Evolutionary conservation across 2,888 invertebrate species (phyloP).

Genomic region (Brachyopa scutellaris): DNA sequence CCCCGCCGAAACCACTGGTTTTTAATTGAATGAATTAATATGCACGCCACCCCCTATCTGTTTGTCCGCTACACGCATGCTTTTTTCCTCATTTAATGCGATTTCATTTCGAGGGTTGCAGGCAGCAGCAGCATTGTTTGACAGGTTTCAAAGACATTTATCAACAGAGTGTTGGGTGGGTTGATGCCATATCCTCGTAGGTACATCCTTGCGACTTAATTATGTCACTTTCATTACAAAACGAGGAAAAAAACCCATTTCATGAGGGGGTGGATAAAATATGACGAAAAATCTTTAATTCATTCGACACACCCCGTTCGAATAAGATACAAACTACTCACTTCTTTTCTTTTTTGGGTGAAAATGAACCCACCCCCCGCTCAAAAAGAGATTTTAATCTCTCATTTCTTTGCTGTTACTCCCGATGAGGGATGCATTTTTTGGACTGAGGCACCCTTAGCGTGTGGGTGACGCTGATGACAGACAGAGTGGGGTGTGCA

Average conservation of each 20-base stretch:
- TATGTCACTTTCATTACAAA: slow-evolving; percentile 50
- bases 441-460: slow-evolving; percentile 24
- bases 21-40: slow-evolving; percentile 67
- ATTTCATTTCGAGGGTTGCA: slow-evolving; percentile 36
- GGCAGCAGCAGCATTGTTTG: not conserved
- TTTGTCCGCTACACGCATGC: not conserved
- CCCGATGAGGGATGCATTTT: slow-evolving; percentile 24
- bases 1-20: slow-evolving; percentile 10
- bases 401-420: slow-evolving; percentile 33
- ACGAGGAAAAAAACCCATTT: not conserved
- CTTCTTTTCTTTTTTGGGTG: slow-evolving; percentile 20
- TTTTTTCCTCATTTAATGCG: slow-evolving; percentile 5
- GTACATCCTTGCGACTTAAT: slow-evolving; percentile 58
- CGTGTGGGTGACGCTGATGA: slow-evolving; percentile 42
- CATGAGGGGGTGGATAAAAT: slow-evolving; percentile 27
- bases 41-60: slow-evolving; percentile 40
- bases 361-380: slow-evolving; percentile 22
- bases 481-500: slow-evolving; percentile 20
- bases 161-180: slow-evolving; percentile 6
- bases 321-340: not conserved
- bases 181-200: slow-evolving; percentile 32
- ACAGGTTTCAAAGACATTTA: slow-evolving; percentile 43
- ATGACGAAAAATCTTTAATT: slow-evolving; percentile 4
- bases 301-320: slow-evolving; percentile 22
- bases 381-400: slow-evolving; percentile 54